Percentiles rank a stretch among this genome's conserved stretches.
Evolutionary conservation across 2,113 vertebrate species (phyloP).

Genomic region (Tupaia chinensis): DNA sequence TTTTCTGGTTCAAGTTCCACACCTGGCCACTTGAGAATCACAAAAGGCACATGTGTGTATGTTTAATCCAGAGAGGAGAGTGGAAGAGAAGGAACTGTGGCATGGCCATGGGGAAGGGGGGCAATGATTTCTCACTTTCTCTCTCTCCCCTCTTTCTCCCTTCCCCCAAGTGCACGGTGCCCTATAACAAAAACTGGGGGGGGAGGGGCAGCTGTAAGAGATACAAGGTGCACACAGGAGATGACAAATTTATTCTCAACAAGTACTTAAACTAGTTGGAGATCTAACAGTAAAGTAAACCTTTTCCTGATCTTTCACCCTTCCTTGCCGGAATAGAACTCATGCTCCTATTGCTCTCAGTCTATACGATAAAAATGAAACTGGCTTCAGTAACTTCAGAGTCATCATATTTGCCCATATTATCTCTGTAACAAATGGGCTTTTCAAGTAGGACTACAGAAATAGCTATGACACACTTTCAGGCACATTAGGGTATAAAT

Average conservation of each 20-base stretch:
- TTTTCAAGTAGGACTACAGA: not conserved
- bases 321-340: not conserved
- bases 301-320: not conserved
- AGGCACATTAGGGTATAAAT: not conserved
- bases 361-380: conserved; percentile 55
- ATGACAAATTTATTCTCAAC: conserved; percentile 9
- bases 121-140: no score
- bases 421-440: conserved; percentile 24
- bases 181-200: no score
- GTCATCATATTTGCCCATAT: not conserved
- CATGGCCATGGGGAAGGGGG: no score
- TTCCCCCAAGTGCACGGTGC: no score
- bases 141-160: no score
- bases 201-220: not conserved
- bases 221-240: not conserved
- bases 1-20: no score
- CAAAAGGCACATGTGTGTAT: no score
- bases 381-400: conserved; percentile 4
- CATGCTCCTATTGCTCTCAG: not conserved
- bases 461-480: not conserved
- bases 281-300: not conserved
- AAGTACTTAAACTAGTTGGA: conserved; percentile 33
- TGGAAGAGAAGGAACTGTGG: no score
- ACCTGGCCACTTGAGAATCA: no score
- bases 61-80: no score